Conservation (phyloP, 2,113 vertebrate genomes). For the Anthoscopus minutus region DNA sequence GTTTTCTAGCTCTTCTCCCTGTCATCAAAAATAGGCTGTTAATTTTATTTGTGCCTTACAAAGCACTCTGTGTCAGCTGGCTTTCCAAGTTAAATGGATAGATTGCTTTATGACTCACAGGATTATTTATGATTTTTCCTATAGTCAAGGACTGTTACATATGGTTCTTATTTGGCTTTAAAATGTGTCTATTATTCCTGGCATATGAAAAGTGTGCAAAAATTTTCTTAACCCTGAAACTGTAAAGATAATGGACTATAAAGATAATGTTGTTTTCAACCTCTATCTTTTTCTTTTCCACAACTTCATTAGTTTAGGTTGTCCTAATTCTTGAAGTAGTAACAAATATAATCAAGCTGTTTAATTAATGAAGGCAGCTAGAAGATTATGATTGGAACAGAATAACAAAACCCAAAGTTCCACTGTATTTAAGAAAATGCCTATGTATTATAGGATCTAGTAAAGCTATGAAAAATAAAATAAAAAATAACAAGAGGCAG, state of each 20-base stretch:
- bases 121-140: constrained; percentile 35
- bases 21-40: not conserved
- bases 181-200: constrained; percentile 5
- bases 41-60: constrained; percentile 27
- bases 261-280: not conserved
- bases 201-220: not conserved
- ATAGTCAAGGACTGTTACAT: not conserved
- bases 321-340: not conserved
- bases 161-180: not conserved
- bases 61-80: not conserved
- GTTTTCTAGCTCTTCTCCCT: not conserved
- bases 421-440: not conserved
- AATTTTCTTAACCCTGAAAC: constrained; percentile 13
- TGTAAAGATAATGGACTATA: not conserved
- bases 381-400: not conserved
- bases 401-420: not conserved
- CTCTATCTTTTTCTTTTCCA: not conserved
- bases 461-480: not conserved
- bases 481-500: not conserved
- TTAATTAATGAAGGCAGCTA: not conserved
- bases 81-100: constrained; percentile 18
- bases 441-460: not conserved
- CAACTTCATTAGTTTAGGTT: not conserved
- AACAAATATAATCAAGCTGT: not conserved
- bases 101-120: constrained; percentile 21